Evolutionary conservation across 2,888 invertebrate genomes (phyloP).

Genomic region (Dinocampus coccinellae): DNA sequence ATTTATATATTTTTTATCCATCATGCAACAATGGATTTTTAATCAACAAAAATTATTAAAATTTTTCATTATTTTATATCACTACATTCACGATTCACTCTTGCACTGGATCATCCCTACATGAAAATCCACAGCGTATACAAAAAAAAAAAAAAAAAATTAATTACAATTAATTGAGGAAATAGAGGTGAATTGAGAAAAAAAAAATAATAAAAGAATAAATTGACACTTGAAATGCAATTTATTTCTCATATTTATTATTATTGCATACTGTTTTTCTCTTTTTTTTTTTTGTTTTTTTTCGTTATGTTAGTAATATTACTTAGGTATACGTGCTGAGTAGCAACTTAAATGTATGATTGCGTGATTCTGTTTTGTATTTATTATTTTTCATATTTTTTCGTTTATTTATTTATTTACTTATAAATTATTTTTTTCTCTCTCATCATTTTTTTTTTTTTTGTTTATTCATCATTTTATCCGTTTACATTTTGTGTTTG

Average conservation of each 20-base stretch:
- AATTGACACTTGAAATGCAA: constrained; percentile 45
- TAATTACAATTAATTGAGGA: constrained; percentile 3
- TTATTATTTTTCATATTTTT: background rate
- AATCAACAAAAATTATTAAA: too few relatives aligned
- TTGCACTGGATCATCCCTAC: too few relatives aligned
- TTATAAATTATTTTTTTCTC: too few relatives aligned
- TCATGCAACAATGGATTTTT: too few relatives aligned
- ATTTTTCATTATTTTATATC: too few relatives aligned
- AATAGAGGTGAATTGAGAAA: background rate
- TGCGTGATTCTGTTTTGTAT: constrained; percentile 60
- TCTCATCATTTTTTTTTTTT: constrained; percentile 12
- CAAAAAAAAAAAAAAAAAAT: too few relatives aligned
- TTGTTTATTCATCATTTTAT: constrained; percentile 33
- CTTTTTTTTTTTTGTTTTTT: too few relatives aligned
- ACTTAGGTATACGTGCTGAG: constrained; percentile 69
- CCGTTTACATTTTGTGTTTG: too few relatives aligned
- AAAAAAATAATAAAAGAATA: constrained; percentile 5
- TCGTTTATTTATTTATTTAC: background rate
- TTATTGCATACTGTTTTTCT: constrained; percentile 69
- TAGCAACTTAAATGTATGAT: constrained; percentile 70
- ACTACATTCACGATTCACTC: too few relatives aligned
- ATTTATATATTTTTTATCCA: too few relatives aligned
- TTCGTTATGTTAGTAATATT: constrained; percentile 69
- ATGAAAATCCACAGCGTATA: too few relatives aligned
- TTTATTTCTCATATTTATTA: constrained; percentile 67